A percentile compares a stretch with the other conserved stretches of the same genome.
Evolutionary conservation across 2,113 vertebrate genomes (phyloP).

Genomic region (Larimichthys crocea): DNA sequence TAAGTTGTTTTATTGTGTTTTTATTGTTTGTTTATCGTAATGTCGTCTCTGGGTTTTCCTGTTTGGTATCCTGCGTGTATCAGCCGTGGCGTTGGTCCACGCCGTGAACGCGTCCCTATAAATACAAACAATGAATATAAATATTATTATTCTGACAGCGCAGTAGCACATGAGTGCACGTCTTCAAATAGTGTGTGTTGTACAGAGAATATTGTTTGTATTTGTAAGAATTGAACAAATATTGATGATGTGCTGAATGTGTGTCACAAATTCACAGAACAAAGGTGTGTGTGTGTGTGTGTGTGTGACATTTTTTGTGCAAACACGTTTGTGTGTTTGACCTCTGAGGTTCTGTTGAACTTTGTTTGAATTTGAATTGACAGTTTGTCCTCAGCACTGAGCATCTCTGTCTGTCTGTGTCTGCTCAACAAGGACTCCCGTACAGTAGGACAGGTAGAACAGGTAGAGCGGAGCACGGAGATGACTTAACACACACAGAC

Average conservation of each 20-base stretch:
- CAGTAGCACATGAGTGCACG: neutral
- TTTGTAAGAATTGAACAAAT: neutral
- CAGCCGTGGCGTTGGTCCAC: neutral
- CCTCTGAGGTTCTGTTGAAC: conserved; percentile 33
- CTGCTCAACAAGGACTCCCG: conserved; percentile 53
- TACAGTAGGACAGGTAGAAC: conserved; percentile 72
- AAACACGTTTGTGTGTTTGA: conserved; percentile 48
- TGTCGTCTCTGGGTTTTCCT: neutral
- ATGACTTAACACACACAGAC: conserved; percentile 5
- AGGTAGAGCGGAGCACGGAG: conserved; percentile 57
- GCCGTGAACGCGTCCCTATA: neutral
- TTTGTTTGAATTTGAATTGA: conserved; percentile 18
- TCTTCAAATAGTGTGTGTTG: neutral
- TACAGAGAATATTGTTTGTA: conserved; percentile 4
- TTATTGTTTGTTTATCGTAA: neutral
- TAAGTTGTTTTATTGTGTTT: neutral
- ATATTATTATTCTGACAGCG: neutral
- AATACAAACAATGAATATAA: neutral
- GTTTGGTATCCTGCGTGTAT: neutral
- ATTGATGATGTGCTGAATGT: neutral
- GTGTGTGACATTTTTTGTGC: conserved; percentile 30
- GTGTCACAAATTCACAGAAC: conserved; percentile 1
- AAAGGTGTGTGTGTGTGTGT: conserved; percentile 8
- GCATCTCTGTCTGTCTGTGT: conserved; percentile 8
- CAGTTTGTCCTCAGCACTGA: conserved; percentile 11